Percentiles rank a stretch among this genome's conserved stretches.
Conservation (phyloP, 2,888 invertebrate species). For the Ellobium chinense region DNA sequence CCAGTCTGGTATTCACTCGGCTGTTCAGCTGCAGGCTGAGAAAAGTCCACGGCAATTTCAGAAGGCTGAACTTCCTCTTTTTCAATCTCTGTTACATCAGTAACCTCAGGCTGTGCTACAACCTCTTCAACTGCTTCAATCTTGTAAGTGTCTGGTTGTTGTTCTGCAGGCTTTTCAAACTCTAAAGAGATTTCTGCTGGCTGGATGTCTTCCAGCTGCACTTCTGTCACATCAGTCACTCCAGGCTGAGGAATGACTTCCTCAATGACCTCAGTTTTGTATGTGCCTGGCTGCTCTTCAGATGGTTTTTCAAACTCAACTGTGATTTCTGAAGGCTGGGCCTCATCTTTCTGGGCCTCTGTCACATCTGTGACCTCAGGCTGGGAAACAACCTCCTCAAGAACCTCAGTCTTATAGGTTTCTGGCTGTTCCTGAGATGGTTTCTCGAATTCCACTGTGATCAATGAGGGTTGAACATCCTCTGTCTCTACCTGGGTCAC, state of each 20-base stretch:
- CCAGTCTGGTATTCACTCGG: constrained; percentile 52
- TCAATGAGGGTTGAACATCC: constrained; percentile 48
- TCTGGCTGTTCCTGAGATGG: constrained; percentile 47
- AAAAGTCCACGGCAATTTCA: constrained; percentile 48
- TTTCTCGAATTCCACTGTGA: constrained; percentile 48
- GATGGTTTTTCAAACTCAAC: constrained; percentile 48
- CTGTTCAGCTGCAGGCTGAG: constrained; percentile 46
- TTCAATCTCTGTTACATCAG: constrained; percentile 8
- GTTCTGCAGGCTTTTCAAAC: constrained; percentile 46
- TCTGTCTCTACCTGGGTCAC: constrained; percentile 51
- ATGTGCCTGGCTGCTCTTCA: constrained; percentile 53
- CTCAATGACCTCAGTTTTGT: constrained; percentile 51
- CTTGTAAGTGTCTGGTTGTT: constrained; percentile 54
- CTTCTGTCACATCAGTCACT: constrained; percentile 52
- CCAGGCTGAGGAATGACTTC: constrained; percentile 52
- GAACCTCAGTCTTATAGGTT: constrained; percentile 32
- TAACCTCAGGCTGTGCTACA: constrained; percentile 34
- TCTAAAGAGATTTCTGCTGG: constrained; percentile 45
- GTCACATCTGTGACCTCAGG: constrained; percentile 48
- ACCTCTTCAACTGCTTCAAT: constrained; percentile 51
- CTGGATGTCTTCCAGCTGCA: constrained; percentile 33
- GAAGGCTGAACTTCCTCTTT: constrained; percentile 45
- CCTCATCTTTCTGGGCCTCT: constrained; percentile 42
- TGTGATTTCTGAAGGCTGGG: constrained; percentile 44
- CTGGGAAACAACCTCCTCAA: constrained; percentile 49